Evolutionary conservation across 1,140 invertebrate genomes (phyloP).

Genomic region (Trichogramma pretiosum): DNA sequence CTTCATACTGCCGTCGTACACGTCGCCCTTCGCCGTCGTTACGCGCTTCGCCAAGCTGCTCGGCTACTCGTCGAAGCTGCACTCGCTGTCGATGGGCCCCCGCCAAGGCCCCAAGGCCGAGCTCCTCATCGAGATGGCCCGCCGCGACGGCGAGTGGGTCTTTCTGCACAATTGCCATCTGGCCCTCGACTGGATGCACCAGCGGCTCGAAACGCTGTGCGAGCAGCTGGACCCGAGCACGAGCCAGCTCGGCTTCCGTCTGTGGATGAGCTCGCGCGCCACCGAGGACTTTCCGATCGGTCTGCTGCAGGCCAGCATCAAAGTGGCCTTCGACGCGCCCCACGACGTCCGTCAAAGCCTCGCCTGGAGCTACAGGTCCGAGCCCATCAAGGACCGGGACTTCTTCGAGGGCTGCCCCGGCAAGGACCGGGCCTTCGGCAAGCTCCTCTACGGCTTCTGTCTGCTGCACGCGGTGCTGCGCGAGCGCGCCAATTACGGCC

Average conservation of each 20-base stretch:
- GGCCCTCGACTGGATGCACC: constrained; percentile 49
- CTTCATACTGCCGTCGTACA: constrained; percentile 57
- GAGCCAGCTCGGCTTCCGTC: constrained; percentile 52
- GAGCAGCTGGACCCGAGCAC: constrained; percentile 46
- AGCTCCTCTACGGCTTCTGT: constrained; percentile 56
- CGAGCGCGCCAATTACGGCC: constrained; percentile 57
- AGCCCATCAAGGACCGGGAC: constrained; percentile 42
- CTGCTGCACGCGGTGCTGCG: constrained; percentile 64
- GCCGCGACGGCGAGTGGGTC: constrained; percentile 52
- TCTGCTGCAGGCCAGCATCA: constrained; percentile 59
- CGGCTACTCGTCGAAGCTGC: constrained; percentile 51
- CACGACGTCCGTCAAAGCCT: constrained; percentile 55
- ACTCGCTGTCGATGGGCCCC: constrained; percentile 57
- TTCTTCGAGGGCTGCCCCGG: constrained; percentile 41
- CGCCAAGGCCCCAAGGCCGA: constrained; percentile 50
- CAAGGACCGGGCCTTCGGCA: constrained; percentile 46
- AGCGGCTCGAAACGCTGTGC: constrained; percentile 48
- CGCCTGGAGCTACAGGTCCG: constrained; percentile 51
- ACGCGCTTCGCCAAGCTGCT: constrained; percentile 49
- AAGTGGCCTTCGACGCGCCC: constrained; percentile 59
- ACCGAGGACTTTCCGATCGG: constrained; percentile 54
- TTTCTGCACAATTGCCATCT: constrained; percentile 68
- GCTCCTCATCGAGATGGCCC: constrained; percentile 49
- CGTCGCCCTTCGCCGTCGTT: constrained; percentile 48
- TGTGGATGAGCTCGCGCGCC: constrained; percentile 65